These are phyloP conservation scores for Conger conger DNA, from an alignment of 2,113 vertebrate species.

Conservation along the genomic window DNA sequence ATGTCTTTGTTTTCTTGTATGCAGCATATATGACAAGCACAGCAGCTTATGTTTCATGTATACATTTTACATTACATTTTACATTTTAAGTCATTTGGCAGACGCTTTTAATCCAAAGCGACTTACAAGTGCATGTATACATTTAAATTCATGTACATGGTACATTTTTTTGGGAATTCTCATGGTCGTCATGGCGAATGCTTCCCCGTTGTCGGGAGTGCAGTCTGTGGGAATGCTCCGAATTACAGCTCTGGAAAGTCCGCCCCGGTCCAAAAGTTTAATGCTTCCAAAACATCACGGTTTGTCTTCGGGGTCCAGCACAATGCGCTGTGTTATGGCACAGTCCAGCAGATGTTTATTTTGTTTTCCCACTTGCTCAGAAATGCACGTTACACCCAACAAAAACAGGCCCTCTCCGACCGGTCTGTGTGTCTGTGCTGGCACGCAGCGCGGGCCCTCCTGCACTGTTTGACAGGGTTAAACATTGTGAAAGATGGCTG, in stretches of 20 bases:
- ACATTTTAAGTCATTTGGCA: no score
- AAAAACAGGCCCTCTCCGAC: conserved; percentile 70
- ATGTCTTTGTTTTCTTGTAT: no score
- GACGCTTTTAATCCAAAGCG: no score
- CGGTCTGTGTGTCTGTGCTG: conserved; percentile 57
- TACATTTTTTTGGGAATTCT: neutral
- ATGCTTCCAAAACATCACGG: conserved; percentile 60
- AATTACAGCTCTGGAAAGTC: conserved; percentile 25
- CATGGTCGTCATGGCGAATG: neutral
- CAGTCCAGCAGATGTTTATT: conserved; percentile 76
- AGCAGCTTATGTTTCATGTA: neutral
- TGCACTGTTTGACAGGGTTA: conserved; percentile 49
- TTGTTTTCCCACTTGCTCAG: conserved; percentile 70
- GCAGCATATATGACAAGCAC: no score
- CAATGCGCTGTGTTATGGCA: conserved; percentile 70
- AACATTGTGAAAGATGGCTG: conserved; percentile 49
- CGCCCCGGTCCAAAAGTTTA: conserved; percentile 22
- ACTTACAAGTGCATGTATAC: no score
- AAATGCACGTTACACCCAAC: conserved; percentile 70
- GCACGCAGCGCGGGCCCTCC: conserved; percentile 26
- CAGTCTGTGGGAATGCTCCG: conserved; percentile 31
- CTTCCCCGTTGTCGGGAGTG: conserved; percentile 12
- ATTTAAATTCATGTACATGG: neutral
- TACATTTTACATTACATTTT: no score
- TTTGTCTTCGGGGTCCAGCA: conserved; percentile 67